These are phyloP conservation scores for Drosophila prostipennis DNA, from an alignment of 2,888 invertebrate genomes.

Conservation along the genomic window DNA sequence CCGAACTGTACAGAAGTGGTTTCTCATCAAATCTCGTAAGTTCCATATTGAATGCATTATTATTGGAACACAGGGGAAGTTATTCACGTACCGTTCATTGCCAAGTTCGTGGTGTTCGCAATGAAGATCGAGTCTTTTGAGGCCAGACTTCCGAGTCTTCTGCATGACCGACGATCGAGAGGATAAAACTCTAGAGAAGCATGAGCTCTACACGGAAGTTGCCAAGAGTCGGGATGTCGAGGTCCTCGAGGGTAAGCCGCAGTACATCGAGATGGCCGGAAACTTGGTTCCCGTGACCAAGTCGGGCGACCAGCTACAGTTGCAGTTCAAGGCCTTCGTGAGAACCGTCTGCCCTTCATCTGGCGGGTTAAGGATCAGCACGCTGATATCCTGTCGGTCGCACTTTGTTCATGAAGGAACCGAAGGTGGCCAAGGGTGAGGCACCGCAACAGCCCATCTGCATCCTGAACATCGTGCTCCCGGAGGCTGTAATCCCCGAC, in stretches of 20 bases:
- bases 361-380: conserved; percentile 95
- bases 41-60: neutral
- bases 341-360: conserved; percentile 98
- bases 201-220: conserved; percentile 98
- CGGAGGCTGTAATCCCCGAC: conserved; percentile 91
- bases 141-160: conserved; percentile 96
- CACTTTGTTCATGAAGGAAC: conserved; percentile 98
- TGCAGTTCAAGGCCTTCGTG: conserved; percentile 96
- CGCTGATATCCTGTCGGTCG: conserved; percentile 95
- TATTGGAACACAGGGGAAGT: conserved; percentile 90
- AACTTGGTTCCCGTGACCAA: conserved; percentile 98
- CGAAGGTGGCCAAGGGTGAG: conserved; percentile 94
- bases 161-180: conserved; percentile 99
- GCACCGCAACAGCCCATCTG: conserved; percentile 96
- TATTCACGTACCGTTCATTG: conserved; percentile 99
- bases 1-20: conserved; percentile 93
- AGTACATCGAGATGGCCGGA: conserved; percentile 98
- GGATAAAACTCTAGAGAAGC: conserved; percentile 98
- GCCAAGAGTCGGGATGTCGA: conserved; percentile 99
- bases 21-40: rapidly evolving
- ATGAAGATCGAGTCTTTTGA: conserved; percentile 97
- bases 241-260: conserved; percentile 96
- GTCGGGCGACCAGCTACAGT: conserved; percentile 96
- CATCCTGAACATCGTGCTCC: conserved; percentile 97
- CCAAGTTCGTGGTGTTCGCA: conserved; percentile 99